Conservation (phyloP, 2,113 vertebrate species). For the Dicaeum eximium region DNA sequence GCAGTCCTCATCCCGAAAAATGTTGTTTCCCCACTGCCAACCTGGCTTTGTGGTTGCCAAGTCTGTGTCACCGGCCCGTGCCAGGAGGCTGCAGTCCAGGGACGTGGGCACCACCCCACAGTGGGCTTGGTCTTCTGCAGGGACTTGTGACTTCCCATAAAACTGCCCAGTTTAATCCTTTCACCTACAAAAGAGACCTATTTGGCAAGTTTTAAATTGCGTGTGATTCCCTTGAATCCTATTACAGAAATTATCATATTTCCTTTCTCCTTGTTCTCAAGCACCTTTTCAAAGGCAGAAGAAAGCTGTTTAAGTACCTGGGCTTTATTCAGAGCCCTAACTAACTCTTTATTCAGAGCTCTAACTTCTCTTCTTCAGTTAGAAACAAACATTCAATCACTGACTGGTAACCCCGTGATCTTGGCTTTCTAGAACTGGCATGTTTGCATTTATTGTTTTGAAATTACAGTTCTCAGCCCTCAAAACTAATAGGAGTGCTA, state of each 20-base stretch:
- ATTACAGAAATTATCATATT: background rate
- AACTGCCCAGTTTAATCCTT: background rate
- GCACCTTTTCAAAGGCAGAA: background rate
- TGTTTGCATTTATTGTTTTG: background rate
- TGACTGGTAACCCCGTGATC: background rate
- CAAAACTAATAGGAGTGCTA: background rate
- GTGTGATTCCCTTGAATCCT: background rate
- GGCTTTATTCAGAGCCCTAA: background rate
- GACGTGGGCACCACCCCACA: rapidly evolving
- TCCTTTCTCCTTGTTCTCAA: background rate
- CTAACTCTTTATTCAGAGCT: background rate
- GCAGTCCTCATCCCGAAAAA: background rate
- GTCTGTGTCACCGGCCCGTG: rapidly evolving
- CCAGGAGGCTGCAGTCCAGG: background rate
- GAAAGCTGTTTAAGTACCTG: background rate
- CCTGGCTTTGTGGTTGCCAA: background rate
- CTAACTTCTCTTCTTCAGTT: background rate
- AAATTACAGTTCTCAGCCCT: background rate
- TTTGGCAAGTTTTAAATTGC: background rate
- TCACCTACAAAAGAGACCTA: background rate
- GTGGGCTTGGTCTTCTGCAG: background rate
- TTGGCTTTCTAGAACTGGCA: background rate
- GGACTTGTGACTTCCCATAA: background rate
- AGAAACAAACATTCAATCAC: background rate
- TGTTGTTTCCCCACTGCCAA: background rate